Base-by-base conservation (phyloP, 2,113 vertebrate genomes). In the Rhinopithecus roxellana region DNA sequence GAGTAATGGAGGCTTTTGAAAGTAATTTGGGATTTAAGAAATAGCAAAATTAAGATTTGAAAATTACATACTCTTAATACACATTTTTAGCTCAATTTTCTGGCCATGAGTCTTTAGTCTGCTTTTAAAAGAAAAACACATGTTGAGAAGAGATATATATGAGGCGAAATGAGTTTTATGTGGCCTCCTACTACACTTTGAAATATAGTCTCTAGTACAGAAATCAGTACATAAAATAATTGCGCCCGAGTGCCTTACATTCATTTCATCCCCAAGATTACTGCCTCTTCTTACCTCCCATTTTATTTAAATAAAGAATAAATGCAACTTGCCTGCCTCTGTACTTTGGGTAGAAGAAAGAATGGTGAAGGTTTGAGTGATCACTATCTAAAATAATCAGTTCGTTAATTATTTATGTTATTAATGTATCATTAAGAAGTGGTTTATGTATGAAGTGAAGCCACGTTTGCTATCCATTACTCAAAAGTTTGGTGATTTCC, bases 21-120 rank as follows among this genome's bases (percentile, higher is more conserved):
- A 96, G 67, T 59, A 95, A 95, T 96, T 96, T 96, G 27, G 57
- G 48, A 97, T 94, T 97, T 85, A 95, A 95, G 81, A 95, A 97
- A 95, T 4, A 86, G 78, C 27, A 91, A 96, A 97, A 94, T 97
- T 88, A 95, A 97, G 70, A 96, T 88, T 90, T 69, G 55, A 94
- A 95, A 97, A 96, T 78, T 93, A 59, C 2, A 89, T 35, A 45
- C 18, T 93, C 35, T 90, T 93, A 82, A 87, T 92, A 89, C 23
- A 70, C 35, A 93, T 89, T 98, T 93, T 97, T 93, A 97, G 75
- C 59, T 95, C 84, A 96, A 90, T 82, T 96, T 96, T 97, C 70
- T 95, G 57, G 50, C 93, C 77, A 96, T 64, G 67, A 86, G 84
- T 89, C 57, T 97, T 96, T 93, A 74, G 87, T 94, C 84, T 96